These are phyloP conservation scores for Empis livida DNA, from an alignment of 2,888 invertebrate species.

Conservation along the genomic window DNA sequence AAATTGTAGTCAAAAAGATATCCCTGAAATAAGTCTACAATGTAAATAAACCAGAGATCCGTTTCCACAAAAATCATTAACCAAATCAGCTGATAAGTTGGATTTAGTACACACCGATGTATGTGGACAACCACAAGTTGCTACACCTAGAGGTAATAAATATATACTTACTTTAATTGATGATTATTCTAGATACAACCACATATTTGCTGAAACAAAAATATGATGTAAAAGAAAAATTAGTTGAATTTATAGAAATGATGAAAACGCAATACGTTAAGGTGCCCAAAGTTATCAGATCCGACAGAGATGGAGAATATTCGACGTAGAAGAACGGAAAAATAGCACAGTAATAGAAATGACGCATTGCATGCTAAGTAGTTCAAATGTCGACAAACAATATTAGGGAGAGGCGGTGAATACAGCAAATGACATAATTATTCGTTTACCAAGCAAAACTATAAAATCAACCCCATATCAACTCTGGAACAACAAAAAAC, in stretches of 20 bases:
- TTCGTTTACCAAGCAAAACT: neutral
- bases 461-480: neutral
- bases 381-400: no score
- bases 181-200: slow-evolving; percentile 20
- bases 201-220: slow-evolving; percentile 11
- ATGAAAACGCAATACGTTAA: slow-evolving; percentile 8
- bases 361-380: no score
- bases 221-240: slow-evolving; percentile 9
- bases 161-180: slow-evolving; percentile 17
- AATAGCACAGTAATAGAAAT: no score
- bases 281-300: slow-evolving; percentile 9
- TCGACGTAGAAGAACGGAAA: neutral
- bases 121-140: no score
- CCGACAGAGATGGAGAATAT: slow-evolving; percentile 17
- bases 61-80: slow-evolving; percentile 14
- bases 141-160: no score
- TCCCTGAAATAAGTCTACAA: slow-evolving; percentile 11
- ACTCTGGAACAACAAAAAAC: slow-evolving; percentile 10
- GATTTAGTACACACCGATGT: slow-evolving; percentile 6
- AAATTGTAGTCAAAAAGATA: slow-evolving; percentile 9
- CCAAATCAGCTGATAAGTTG: slow-evolving; percentile 2
- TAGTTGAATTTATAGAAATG: slow-evolving; percentile 9
- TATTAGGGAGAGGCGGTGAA: no score
- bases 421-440: slow-evolving; percentile 3
- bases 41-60: slow-evolving; percentile 13